Conservation (phyloP, 2,888 invertebrate genomes). For the Chouioia cunea region DNA sequence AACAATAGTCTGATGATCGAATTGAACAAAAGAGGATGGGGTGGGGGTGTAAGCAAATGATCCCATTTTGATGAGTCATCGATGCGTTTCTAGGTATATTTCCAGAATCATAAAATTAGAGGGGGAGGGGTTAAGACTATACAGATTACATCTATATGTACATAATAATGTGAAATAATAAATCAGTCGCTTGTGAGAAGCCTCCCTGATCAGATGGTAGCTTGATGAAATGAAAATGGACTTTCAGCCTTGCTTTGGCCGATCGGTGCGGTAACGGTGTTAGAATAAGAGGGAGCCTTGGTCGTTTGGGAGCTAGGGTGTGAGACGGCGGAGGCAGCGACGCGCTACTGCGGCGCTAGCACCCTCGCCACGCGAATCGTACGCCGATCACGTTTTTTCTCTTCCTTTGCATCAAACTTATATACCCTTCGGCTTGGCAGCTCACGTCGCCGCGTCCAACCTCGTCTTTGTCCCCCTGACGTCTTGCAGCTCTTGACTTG, state of each 20-base stretch:
- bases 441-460: not conserved
- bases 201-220: slow-evolving; percentile 57
- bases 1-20: not conserved
- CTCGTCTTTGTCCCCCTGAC: slow-evolving; percentile 2
- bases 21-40: not conserved
- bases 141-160: slow-evolving; percentile 48
- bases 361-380: slow-evolving; percentile 38
- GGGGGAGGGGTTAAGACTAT: slow-evolving; percentile 12
- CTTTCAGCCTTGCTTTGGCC: slow-evolving; percentile 50
- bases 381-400: slow-evolving; percentile 50
- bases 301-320: too few species aligned
- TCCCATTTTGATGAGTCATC: slow-evolving; percentile 26
- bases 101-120: not conserved
- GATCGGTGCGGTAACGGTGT: slow-evolving; percentile 46
- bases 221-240: slow-evolving; percentile 54
- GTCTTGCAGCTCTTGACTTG: slow-evolving; percentile 13
- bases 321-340: too few species aligned
- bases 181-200: slow-evolving; percentile 57
- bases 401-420: slow-evolving; percentile 43
- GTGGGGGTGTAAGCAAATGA: not conserved
- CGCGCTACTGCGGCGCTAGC: not conserved
- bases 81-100: slow-evolving; percentile 11
- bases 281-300: too few species aligned
- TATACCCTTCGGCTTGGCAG: slow-evolving; percentile 2
- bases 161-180: slow-evolving; percentile 59